phyloP scores from a whole-genome alignment of 1,140 invertebrate species.

The Drosophila pseudoananassae region DNA sequence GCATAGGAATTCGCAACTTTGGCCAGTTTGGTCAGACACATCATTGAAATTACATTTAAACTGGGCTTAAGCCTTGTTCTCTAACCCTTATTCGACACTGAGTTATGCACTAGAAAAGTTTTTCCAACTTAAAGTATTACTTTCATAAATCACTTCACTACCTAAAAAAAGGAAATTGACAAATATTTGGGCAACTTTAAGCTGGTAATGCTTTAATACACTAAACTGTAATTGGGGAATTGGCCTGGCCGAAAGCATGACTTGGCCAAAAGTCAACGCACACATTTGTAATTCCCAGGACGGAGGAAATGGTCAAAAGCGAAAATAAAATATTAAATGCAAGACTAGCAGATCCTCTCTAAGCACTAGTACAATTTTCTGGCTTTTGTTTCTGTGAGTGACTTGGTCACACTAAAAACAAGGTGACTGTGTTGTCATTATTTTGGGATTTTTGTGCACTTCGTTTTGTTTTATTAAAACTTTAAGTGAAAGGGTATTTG shows the following conservation, averaged over 20 bases:
- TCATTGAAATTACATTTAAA: background rate
- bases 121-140: background rate
- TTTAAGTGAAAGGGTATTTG: background rate
- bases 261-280: slow-evolving; percentile 25
- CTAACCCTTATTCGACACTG: background rate
- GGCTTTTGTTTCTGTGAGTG: background rate
- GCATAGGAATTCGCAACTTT: slow-evolving; percentile 12
- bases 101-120: background rate
- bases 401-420: background rate
- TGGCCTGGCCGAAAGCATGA: slow-evolving; percentile 27
- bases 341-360: background rate
- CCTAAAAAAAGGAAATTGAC: background rate
- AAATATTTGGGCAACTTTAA: slow-evolving; percentile 39
- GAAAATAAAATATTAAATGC: background rate
- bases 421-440: background rate
- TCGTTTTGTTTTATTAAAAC: background rate
- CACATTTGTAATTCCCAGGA: slow-evolving; percentile 12
- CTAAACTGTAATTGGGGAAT: slow-evolving; percentile 64
- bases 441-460: background rate
- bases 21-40: slow-evolving; percentile 8
- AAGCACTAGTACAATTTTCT: background rate
- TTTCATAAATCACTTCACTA: background rate
- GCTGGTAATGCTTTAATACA: slow-evolving; percentile 38
- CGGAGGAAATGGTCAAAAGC: background rate
- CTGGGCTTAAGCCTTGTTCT: background rate